Base-by-base conservation (phyloP, 2,113 vertebrate species). In the Silurus glanis region DNA sequence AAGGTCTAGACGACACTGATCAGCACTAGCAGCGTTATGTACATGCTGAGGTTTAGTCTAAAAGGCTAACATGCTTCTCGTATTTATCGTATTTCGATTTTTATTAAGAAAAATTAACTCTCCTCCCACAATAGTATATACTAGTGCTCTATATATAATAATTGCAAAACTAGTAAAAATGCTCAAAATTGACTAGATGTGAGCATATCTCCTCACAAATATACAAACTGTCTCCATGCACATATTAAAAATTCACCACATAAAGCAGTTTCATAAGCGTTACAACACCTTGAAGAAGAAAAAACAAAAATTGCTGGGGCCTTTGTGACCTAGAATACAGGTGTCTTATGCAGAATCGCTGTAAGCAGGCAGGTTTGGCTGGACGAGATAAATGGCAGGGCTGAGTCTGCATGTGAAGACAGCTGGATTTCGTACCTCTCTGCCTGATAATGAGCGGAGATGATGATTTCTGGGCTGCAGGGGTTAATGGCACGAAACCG, bases 401-500 rank as follows among this genome's bases (percentile, higher is more conserved):
- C 95, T 96, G 95, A 95, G 95, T 97, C 96, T 96, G 96, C 96
- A 95, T 97, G 97, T 97, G 95, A 96, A 97, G 96, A 97, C 97
- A 98, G 97, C 97, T 97, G 96, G 93, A 98, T 97, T 96, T 58
- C n/a, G 19, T 97, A 98, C 97, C 97, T 98, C 97, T 96, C 51
- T 96, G 96, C 96, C 96, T 97, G 96, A 97, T 99, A 98, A 98
- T 97, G 97, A 97, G 96, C 96, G 96, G 93, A 83, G 71, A 86
- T 92, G 93, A 94, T 94, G 97, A 98, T 97, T 98, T 97, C 97
- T 96, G 96, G 96, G 96, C 97, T 96, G 92, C 94, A 97, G 97
- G 97, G 97, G 97, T 99, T 99, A 99, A 99, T 99, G 97, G 97
- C 96, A 98, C 97, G 97, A 97, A 98, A 98, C 97, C 96, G 95